Evolutionary conservation across 2,888 invertebrate genomes (phyloP), one percentile per base, ranked within the genome.

Genomic region (Cephus nigrinus): DNA sequence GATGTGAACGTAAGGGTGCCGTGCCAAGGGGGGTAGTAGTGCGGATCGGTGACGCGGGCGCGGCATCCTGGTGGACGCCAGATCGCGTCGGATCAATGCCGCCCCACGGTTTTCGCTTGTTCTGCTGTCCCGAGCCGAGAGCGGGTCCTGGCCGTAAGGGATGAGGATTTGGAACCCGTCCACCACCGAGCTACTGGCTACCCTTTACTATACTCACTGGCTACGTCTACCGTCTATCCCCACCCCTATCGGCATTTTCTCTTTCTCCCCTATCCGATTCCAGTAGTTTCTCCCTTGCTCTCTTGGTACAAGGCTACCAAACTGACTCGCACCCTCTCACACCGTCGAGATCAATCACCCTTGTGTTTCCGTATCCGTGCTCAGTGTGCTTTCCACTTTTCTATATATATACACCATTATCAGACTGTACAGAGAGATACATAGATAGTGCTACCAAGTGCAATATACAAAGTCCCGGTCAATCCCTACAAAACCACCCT

Each of bases 121-220:
- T 73, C 73, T 33, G 73, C 35, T 15, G 12, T 34, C 73, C 73
- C 34, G 73, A 73, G 30, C 34, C 73, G 73, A 73, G n/a, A 73
- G 31, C 73, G 71, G 11, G 34, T 73, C 73, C 73, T 31, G 75
- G 78, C 12, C 31, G 72, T 73, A 83, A 76, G 78, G 84, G 75
- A 82, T 76, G 82, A 78, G 84, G 79, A 83, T 85, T 87, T 86
- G 85, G 84, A 88, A 84, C 79, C 75, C 79, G 80, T 84, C 83
- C 84, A 85, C 83, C 84, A 85, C 82, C 75, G 78, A 78, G 75
- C 80, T 78, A 78, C 69, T 76, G 80, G 80, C 79, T 71, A 68
- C 71, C 32, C 32, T 69, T 69, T 23, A 23, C 40, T 40, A 40
- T 23, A 40, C 40, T 40, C 15, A 40, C 23, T 23, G 12, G 40